Evolutionary conservation across 2,797 vertebrate species (phyloP).

Genomic region (Myripristis murdjan): DNA sequence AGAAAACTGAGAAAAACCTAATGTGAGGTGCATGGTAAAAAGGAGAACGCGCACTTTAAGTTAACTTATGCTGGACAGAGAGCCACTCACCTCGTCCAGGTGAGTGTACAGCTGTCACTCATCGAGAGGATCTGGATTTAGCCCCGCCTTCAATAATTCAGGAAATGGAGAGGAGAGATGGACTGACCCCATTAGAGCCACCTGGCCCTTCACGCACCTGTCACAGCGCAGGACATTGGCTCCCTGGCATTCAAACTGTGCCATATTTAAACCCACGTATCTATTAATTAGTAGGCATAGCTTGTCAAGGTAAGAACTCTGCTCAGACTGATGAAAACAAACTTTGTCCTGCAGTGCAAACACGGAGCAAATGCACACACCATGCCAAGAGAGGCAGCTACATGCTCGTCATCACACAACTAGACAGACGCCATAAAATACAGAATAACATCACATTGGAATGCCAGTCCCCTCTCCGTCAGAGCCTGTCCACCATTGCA

Average conservation of each 20-base stretch:
- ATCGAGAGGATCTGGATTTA: constrained; percentile 55
- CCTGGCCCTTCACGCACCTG: constrained; percentile 52
- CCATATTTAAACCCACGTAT: constrained; percentile 6
- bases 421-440: too few relatives aligned
- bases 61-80: not conserved
- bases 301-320: not conserved
- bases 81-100: not conserved
- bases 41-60: constrained; percentile 14
- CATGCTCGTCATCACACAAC: constrained; percentile 11
- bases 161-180: constrained; percentile 52
- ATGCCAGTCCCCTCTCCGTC: too few relatives aligned
- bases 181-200: constrained; percentile 57
- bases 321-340: not conserved
- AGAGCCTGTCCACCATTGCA: too few relatives aligned
- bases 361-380: not conserved
- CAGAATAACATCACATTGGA: too few relatives aligned
- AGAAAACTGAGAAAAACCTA: not conserved
- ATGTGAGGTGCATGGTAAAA: constrained; percentile 1
- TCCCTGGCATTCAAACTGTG: not conserved
- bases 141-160: constrained; percentile 79
- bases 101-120: constrained; percentile 49
- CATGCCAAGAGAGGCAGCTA: not conserved
- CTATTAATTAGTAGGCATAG: constrained; percentile 28
- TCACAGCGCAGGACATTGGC: constrained; percentile 20
- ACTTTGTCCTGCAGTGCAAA: not conserved